Evolutionary conservation across 2,888 invertebrate genomes (phyloP), one percentile per base, ranked within the genome.

Genomic region (Serripes groenlandicus): DNA sequence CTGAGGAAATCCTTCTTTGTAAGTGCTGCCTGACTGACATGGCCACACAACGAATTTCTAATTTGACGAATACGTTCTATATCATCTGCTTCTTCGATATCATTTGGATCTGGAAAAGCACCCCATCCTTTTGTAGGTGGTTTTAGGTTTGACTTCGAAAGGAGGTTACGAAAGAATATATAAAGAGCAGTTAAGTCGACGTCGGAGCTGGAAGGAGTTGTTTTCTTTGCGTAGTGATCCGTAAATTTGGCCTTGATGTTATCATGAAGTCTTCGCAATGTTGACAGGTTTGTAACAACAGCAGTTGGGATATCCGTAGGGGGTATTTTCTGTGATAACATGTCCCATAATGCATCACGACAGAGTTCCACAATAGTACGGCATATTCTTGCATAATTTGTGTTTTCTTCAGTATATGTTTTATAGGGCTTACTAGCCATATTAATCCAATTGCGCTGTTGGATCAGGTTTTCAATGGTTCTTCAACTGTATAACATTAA

Each of bases 121-220:
- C 69, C 69, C 69, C 69, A 69, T 3, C 37, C 35, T 18, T 69
- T 69, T 69, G 2, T 49, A 26, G 69, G 69, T 28, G 69, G 69
- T 26, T 69, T 69, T 30, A 69, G 37, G 42, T 69, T 69, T 42
- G 35, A 37, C 2, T 15, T 42, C 21, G 69, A 28, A 21, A 42
- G 18, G 3, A 69, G 42, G 69, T 69, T 42, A 18, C 42, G 42
- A 49, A 42, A 49, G 11, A 69, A 34, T 21, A 9, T 49, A 11
- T 69, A 69, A 18, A 69, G 21, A 1, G 69, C 49, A 26, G 49
- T 26, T 5, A 49, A 26, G 28, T 69, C 69, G 28, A 69, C 1
- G 49, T 69, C 69, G 5, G 42, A 49, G 18, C 30, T 69, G 18
- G 30, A 28, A 26, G 69, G 69, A 5, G 15, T 28, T 49, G 26